Conservation (phyloP, 37 sponge, comb jelly and placozoan species). For the Eunapius fragilis region DNA sequence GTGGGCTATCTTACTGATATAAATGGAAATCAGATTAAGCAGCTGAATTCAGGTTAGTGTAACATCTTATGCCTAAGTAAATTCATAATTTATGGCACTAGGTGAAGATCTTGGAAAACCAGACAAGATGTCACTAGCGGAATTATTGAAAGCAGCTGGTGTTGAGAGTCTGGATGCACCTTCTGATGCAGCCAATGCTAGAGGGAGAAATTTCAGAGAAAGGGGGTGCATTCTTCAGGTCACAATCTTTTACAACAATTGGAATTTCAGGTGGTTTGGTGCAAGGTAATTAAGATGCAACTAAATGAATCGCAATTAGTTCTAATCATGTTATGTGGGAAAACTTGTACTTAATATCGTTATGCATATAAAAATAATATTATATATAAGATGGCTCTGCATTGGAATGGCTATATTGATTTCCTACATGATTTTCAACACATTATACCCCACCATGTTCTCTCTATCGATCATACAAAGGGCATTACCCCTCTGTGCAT, state of each 20-base stretch:
- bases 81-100: background rate
- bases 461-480: no score
- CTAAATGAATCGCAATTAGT: no score
- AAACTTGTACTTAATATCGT: no score
- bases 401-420: no score
- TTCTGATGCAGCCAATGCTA: constrained; percentile 59
- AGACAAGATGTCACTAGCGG: constrained; percentile 60
- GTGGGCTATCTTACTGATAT: constrained; percentile 28
- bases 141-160: constrained; percentile 65
- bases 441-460: no score
- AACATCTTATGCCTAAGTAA: background rate
- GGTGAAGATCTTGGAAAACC: constrained; percentile 33
- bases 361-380: no score
- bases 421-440: no score
- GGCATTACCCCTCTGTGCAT: no score
- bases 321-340: no score
- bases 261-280: constrained; percentile 36
- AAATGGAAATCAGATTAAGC: constrained; percentile 37
- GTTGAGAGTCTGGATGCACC: constrained; percentile 42
- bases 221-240: constrained; percentile 60
- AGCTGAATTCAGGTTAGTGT: constrained; percentile 16
- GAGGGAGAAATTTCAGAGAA: constrained; percentile 39
- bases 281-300: constrained; percentile 41
- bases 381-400: no score
- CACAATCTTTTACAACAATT: constrained; percentile 58